Evolutionary conservation across 1,140 invertebrate species (phyloP).

Genomic region (Drosophila sproati): DNA sequence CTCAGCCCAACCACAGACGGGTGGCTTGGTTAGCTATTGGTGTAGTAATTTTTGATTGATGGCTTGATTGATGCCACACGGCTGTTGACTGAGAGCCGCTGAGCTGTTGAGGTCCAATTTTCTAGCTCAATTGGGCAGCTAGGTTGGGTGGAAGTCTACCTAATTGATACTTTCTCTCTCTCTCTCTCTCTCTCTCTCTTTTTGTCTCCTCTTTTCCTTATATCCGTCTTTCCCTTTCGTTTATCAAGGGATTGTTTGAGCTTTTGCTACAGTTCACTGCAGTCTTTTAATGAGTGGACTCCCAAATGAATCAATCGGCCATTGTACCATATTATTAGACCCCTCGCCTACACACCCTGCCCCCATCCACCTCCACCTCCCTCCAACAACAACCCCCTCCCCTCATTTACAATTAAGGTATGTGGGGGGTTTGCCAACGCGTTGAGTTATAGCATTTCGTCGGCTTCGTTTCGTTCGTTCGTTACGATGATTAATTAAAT

Average conservation of each 20-base stretch:
- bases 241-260: background rate
- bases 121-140: constrained; percentile 43
- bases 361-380: background rate
- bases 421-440: constrained; percentile 26
- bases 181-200: background rate
- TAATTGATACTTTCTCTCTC: constrained; percentile 42
- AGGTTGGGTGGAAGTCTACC: constrained; percentile 26
- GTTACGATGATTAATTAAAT: constrained; percentile 79
- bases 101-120: constrained; percentile 28
- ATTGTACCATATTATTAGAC: constrained; percentile 4
- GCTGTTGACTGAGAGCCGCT: constrained; percentile 19
- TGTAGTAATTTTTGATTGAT: constrained; percentile 60
- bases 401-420: background rate
- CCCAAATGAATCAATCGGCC: constrained; percentile 66
- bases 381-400: background rate
- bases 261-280: constrained; percentile 21
- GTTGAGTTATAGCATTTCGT: constrained; percentile 78
- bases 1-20: constrained; percentile 23
- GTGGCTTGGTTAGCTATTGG: background rate
- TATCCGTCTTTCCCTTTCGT: background rate
- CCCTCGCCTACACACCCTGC: background rate
- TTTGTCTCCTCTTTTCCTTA: background rate
- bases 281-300: constrained; percentile 56
- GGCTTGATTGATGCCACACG: constrained; percentile 65
- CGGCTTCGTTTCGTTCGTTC: constrained; percentile 45